Evolutionary conservation across 2,797 vertebrate species (phyloP).

Genomic region (Lophotriccus pileatus): DNA sequence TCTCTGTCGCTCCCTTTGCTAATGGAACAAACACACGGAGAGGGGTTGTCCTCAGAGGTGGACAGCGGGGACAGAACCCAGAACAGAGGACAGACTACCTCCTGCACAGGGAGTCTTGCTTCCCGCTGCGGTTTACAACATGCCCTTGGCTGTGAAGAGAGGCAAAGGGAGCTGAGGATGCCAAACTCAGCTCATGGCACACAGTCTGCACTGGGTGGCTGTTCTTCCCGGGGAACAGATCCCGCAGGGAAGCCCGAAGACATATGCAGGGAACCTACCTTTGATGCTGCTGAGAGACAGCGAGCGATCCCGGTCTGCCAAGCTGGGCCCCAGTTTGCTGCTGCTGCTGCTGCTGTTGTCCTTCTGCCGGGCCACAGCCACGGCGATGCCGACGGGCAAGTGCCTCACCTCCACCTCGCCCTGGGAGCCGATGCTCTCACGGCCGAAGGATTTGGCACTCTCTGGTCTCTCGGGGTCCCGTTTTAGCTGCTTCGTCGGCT

Average conservation of each 20-base stretch:
- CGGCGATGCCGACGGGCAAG: slow-evolving; percentile 93
- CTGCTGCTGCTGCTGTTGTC: slow-evolving; percentile 78
- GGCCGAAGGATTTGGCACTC: slow-evolving; percentile 90
- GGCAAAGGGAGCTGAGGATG: not conserved
- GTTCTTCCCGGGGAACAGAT: not conserved
- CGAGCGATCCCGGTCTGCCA: slow-evolving; percentile 82
- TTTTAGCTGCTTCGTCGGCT: slow-evolving; percentile 82
- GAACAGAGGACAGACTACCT: not conserved
- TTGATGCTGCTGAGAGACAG: slow-evolving; percentile 84
- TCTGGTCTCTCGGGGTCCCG: slow-evolving; percentile 91
- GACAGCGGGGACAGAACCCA: rapidly evolving
- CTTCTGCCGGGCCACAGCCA: slow-evolving; percentile 95
- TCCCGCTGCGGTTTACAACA: not conserved
- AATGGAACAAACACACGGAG: not conserved
- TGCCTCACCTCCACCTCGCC: slow-evolving; percentile 92
- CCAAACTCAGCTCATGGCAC: not conserved
- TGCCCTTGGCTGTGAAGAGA: not conserved
- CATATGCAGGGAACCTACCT: slow-evolving; percentile 74
- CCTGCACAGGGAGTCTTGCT: not conserved
- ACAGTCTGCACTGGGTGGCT: not conserved
- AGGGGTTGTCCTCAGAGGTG: not conserved
- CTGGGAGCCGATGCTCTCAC: slow-evolving; percentile 82
- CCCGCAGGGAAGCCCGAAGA: too few relatives aligned
- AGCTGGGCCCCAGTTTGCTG: slow-evolving; percentile 80
- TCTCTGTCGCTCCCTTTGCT: not conserved